Conservation (phyloP, 30 jellyfish, hydroid and myxozoan species). For the Cassiopea andromeda region DNA sequence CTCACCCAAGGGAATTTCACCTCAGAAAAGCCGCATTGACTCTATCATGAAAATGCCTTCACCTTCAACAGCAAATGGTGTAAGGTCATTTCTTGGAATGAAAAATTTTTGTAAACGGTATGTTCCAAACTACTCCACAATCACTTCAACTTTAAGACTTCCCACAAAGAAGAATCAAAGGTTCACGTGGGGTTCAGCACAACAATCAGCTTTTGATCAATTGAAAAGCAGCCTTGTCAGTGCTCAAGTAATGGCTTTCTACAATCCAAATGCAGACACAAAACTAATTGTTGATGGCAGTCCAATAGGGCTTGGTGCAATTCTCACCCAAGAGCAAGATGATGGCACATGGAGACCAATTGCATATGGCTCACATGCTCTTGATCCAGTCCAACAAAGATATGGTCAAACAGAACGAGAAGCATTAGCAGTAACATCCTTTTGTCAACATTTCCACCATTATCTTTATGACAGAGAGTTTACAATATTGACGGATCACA, state of each 20-base stretch:
- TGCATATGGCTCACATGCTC: slow-evolving; percentile 44
- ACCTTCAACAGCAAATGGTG: slow-evolving; percentile 28
- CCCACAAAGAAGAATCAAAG: neutral
- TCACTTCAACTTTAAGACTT: neutral
- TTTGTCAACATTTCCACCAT: slow-evolving; percentile 44
- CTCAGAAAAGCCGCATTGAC: slow-evolving; percentile 17
- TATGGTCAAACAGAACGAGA: slow-evolving; percentile 62
- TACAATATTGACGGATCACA: slow-evolving; percentile 68
- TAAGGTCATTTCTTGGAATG: slow-evolving; percentile 49
- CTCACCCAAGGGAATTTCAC: slow-evolving; percentile 23
- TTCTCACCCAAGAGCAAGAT: slow-evolving; percentile 32
- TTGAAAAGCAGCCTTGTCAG: slow-evolving; percentile 25
- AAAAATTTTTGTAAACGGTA: neutral
- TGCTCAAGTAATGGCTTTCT: slow-evolving; percentile 37
- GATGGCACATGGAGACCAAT: slow-evolving; percentile 44
- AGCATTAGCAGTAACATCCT: slow-evolving; percentile 47
- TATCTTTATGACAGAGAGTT: slow-evolving; percentile 24
- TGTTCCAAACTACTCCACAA: slow-evolving; percentile 22
- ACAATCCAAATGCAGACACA: slow-evolving; percentile 31
- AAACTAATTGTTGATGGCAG: slow-evolving; percentile 45
- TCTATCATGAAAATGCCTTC: slow-evolving; percentile 10
- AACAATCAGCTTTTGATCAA: slow-evolving; percentile 19
- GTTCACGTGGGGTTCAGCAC: slow-evolving; percentile 35
- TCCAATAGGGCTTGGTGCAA: slow-evolving; percentile 61
- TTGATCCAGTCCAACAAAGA: slow-evolving; percentile 22